A percentile compares a stretch with the other conserved stretches of the same genome.
Conservation (phyloP, 2,797 vertebrate species). For the Falco naumanni region DNA sequence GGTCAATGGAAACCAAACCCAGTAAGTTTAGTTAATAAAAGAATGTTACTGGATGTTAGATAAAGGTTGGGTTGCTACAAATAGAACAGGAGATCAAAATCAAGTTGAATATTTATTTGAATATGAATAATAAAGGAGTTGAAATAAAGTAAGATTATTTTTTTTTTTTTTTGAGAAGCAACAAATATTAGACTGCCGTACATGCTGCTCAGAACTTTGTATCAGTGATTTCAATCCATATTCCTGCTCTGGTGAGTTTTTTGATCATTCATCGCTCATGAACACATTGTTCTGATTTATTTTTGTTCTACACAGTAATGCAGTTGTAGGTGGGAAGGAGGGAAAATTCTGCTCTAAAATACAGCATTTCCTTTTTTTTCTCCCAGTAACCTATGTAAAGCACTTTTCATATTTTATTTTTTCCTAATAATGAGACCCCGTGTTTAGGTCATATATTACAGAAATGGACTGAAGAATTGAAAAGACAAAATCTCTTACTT, state of each 20-base stretch:
- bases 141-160: background rate
- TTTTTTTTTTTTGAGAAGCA: background rate
- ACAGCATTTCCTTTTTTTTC: background rate
- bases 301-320: background rate
- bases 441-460: background rate
- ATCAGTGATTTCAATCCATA: background rate
- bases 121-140: too few species aligned
- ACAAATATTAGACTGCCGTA: background rate
- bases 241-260: conserved; percentile 7
- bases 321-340: background rate
- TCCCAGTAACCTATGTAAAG: background rate
- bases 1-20: background rate
- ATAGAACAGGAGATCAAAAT: background rate
- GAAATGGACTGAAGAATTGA: background rate
- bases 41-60: background rate
- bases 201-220: background rate
- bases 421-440: background rate
- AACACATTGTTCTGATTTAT: conserved; percentile 12
- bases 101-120: too few species aligned
- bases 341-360: background rate
- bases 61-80: background rate
- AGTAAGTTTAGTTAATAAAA: background rate
- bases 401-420: background rate
- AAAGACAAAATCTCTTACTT: background rate
- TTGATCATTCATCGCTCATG: background rate